These are phyloP conservation scores for Porphyrio hochstetteri DNA, from an alignment of 2,113 vertebrate genomes.

Conservation along the genomic window DNA sequence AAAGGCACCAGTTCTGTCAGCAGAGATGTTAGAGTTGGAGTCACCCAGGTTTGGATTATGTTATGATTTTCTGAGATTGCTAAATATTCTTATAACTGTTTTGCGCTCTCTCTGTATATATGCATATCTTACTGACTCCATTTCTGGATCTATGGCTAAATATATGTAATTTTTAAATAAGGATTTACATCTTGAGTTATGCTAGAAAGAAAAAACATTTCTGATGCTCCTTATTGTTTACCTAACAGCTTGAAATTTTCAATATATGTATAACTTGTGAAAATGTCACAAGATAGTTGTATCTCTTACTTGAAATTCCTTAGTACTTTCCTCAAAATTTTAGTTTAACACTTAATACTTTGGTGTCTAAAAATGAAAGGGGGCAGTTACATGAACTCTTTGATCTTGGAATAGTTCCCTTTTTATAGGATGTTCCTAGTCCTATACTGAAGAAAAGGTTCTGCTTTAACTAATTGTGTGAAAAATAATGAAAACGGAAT, in stretches of 20 bases:
- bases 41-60: conserved; percentile 85
- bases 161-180: not conserved
- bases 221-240: not conserved
- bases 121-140: not conserved
- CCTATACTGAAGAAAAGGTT: not conserved
- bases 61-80: not conserved
- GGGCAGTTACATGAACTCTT: not conserved
- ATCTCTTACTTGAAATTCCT: no score
- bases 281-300: not conserved
- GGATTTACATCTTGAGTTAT: not conserved
- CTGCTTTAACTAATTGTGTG: not conserved
- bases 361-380: not conserved
- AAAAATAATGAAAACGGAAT: not conserved
- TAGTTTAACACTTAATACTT: not conserved
- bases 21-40: conserved; percentile 87
- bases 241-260: not conserved
- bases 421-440: not conserved
- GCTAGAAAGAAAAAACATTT: not conserved
- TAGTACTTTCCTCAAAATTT: not conserved
- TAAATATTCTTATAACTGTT: not conserved
- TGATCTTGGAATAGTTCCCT: not conserved
- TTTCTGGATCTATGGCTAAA: not conserved
- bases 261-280: not conserved
- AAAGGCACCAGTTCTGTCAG: conserved; percentile 89
- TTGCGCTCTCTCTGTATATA: not conserved